A percentile compares a stretch with the other conserved stretches of the same genome.
Evolutionary conservation across 92 coral and sea anemone genomes (phyloP).

Genomic region (Porites divaricata): DNA sequence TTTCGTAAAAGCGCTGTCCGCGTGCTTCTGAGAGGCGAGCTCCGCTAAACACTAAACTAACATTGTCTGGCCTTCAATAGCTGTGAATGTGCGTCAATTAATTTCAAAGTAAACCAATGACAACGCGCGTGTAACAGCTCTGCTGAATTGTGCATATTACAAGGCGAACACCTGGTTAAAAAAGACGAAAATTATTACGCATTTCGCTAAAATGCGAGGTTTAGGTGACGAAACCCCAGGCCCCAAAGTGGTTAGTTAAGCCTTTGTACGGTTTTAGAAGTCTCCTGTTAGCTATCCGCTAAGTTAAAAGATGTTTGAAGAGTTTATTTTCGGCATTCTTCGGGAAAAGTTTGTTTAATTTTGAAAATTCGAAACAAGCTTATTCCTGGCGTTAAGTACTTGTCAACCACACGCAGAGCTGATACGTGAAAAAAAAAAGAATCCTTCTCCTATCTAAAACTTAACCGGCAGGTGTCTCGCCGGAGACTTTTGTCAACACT

Average conservation of each 20-base stretch:
- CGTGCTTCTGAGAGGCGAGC: slow-evolving; percentile 1
- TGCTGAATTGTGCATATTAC: neutral
- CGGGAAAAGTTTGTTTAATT: slow-evolving; percentile 8
- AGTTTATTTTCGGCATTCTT: neutral
- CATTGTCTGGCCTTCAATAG: slow-evolving; percentile 15
- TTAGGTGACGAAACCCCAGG: neutral
- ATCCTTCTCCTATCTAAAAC: no score
- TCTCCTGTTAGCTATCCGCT: neutral
- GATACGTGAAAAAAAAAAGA: neutral
- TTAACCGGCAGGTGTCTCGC: no score
- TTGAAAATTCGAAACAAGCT: slow-evolving; percentile 19
- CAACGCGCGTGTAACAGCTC: neutral
- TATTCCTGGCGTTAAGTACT: slow-evolving; percentile 5
- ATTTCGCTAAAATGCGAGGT: neutral
- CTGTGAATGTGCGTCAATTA: slow-evolving; percentile 34
- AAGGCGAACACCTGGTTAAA: slow-evolving; percentile 27
- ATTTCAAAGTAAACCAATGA: slow-evolving; percentile 40
- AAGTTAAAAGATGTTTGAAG: neutral
- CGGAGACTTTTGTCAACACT: no score
- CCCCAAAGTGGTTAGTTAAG: neutral
- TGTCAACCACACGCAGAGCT: slow-evolving; percentile 22
- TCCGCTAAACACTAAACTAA: neutral
- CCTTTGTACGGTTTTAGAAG: neutral
- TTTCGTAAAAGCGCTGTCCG: slow-evolving; percentile 14
- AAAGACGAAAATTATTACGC: neutral